These are phyloP conservation scores for Myiozetetes cayanensis DNA, from an alignment of 2,113 vertebrate species.

Conservation along the genomic window DNA sequence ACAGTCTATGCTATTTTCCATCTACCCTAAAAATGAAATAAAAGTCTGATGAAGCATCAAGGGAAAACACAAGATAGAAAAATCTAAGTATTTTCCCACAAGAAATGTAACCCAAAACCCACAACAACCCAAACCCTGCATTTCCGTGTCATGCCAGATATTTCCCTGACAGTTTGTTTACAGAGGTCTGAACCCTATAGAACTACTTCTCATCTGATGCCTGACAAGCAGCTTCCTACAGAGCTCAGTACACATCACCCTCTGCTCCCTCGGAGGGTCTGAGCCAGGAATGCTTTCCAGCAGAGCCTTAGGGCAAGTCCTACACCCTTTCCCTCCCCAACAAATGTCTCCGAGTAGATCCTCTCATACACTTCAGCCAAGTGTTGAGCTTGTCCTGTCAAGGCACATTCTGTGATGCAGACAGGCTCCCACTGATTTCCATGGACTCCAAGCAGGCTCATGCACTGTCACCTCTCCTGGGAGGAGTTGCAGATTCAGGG, in stretches of 20 bases:
- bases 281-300: not conserved
- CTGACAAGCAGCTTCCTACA: not conserved
- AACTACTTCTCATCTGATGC: not conserved
- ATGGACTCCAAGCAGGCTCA: not conserved
- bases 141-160: not conserved
- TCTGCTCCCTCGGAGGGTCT: not conserved
- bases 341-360: rapidly evolving
- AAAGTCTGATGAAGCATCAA: not conserved
- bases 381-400: rapidly evolving
- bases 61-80: not conserved
- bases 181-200: not conserved
- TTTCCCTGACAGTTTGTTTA: not conserved
- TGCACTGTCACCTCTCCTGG: not conserved
- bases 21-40: not conserved
- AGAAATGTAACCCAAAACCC: not conserved
- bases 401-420: not conserved
- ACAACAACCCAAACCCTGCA: not conserved
- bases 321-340: not conserved
- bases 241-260: not conserved
- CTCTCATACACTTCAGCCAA: not conserved
- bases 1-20: not conserved
- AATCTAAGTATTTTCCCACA: not conserved
- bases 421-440: not conserved
- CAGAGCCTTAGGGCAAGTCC: not conserved
- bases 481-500: not conserved